These are phyloP conservation scores for Drosophila barbarae DNA, from an alignment of 2,888 invertebrate genomes.

Conservation along the genomic window DNA sequence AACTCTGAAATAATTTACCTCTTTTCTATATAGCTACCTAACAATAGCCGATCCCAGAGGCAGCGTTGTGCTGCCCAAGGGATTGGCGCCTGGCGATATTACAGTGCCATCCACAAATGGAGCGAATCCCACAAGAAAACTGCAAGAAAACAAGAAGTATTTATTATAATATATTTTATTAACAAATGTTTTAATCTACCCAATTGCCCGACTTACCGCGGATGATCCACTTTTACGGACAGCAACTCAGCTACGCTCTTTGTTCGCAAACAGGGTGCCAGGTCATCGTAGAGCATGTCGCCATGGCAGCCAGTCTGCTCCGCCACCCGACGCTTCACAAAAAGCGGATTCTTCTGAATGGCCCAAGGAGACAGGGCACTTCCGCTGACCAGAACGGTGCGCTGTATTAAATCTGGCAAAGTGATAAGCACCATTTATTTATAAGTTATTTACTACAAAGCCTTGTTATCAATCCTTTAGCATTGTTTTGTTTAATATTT, in stretches of 20 bases:
- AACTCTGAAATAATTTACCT: background rate
- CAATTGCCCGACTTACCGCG: conserved; percentile 79
- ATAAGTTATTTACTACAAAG: background rate
- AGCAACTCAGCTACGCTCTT: conserved; percentile 88
- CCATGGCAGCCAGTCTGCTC: conserved; percentile 92
- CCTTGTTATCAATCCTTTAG: no score
- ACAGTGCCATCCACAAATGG: conserved; percentile 96
- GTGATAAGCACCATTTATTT: background rate
- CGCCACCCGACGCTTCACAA: conserved; percentile 89
- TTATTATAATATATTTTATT: background rate
- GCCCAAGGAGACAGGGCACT: conserved; percentile 96
- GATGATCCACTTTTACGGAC: conserved; percentile 87
- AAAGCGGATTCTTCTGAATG: conserved; percentile 90
- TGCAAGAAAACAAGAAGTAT: conserved; percentile 37
- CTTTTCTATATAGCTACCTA: conserved; percentile 77
- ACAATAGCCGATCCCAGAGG: conserved; percentile 80
- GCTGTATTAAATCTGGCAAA: conserved; percentile 87
- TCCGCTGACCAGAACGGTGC: conserved; percentile 93
- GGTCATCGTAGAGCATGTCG: conserved; percentile 89
- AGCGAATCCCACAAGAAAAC: conserved; percentile 94
- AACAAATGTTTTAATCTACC: background rate
- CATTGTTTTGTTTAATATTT: background rate
- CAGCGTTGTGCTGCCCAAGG: conserved; percentile 74
- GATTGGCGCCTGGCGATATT: conserved; percentile 82
- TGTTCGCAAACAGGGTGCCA: conserved; percentile 90